Evolutionary conservation across 2,113 vertebrate genomes (phyloP).

Genomic region (Crypturellus undulatus): DNA sequence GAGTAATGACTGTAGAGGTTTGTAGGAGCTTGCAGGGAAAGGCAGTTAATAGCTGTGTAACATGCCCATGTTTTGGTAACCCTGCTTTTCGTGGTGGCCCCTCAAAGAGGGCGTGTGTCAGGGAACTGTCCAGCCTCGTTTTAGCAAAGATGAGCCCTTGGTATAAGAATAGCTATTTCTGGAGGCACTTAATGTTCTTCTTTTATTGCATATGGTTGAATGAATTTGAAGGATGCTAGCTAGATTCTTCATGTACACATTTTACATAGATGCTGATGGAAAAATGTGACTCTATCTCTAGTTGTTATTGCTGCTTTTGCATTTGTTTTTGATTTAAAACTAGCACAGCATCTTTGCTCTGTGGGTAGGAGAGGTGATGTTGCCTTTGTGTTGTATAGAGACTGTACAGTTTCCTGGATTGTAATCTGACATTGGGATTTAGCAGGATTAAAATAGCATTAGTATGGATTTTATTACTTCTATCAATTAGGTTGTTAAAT

Average conservation of each 20-base stretch:
- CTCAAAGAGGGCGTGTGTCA: background rate
- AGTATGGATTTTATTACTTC: background rate
- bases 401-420: background rate
- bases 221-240: background rate
- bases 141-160: background rate
- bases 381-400: background rate
- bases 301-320: background rate
- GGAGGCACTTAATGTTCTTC: background rate
- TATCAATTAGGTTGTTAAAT: background rate
- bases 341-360: background rate
- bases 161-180: background rate
- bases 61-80: accelerated
- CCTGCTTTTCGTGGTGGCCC: background rate
- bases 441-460: background rate
- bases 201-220: background rate
- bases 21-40: too few species aligned
- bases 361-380: background rate
- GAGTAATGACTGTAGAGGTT: background rate
- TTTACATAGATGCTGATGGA: background rate
- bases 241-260: accelerated
- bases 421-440: background rate
- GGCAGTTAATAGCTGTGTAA: background rate
- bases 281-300: background rate
- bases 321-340: background rate
- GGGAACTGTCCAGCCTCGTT: background rate